Evolutionary conservation across 2,113 vertebrate genomes (phyloP).

Genomic region (Cichladusa arquata): DNA sequence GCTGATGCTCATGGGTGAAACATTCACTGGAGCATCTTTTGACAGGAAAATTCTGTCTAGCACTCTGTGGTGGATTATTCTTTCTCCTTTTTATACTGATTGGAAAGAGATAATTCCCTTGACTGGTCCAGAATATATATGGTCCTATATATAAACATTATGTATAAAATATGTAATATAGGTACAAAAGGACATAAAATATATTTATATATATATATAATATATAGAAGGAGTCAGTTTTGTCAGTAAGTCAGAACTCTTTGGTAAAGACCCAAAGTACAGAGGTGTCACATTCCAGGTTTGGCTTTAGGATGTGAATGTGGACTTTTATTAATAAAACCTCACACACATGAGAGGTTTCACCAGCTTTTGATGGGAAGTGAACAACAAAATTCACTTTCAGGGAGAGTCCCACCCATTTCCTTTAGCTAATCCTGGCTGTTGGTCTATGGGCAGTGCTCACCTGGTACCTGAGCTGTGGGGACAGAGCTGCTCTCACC

Average conservation of each 20-base stretch:
- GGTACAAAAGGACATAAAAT: neutral
- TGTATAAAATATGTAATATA: neutral
- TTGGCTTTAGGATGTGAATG: neutral
- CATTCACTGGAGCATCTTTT: neutral
- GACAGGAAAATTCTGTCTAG: neutral
- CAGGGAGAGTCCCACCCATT: neutral
- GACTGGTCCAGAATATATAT: accelerated
- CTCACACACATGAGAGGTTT: accelerated
- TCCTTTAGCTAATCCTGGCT: neutral
- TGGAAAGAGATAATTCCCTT: neutral
- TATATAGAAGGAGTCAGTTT: neutral
- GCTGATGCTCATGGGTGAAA: neutral
- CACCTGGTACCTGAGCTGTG: neutral
- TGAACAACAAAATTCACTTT: neutral
- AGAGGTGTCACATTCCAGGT: accelerated
- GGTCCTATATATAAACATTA: neutral
- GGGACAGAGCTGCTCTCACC: neutral
- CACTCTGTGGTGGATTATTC: accelerated
- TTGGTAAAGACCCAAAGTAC: neutral
- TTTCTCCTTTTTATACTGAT: neutral
- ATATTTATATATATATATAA: accelerated
- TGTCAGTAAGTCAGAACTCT: neutral
- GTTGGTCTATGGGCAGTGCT: accelerated
- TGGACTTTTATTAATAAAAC: neutral
- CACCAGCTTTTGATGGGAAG: neutral